Conservation (phyloP, 2,888 invertebrate species). For the Drosophila suboccidentalis region DNA sequence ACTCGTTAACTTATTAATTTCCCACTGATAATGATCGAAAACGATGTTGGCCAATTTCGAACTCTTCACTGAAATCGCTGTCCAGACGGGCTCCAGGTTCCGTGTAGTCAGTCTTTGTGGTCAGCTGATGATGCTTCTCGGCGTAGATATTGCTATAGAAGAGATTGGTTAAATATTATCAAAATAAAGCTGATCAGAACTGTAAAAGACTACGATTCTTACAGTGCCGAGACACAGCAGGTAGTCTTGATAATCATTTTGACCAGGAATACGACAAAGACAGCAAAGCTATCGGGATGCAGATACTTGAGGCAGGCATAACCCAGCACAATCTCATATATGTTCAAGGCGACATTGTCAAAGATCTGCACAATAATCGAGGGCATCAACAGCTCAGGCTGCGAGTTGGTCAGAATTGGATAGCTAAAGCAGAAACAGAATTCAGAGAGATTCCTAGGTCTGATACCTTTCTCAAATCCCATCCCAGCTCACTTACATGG, state of each 20-base stretch:
- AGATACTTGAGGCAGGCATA: slow-evolving; percentile 68
- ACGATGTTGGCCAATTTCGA: slow-evolving; percentile 44
- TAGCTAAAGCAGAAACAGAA: slow-evolving; percentile 60
- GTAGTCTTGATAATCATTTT: slow-evolving; percentile 70
- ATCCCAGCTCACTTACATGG: slow-evolving; percentile 74
- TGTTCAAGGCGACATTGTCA: slow-evolving; percentile 74
- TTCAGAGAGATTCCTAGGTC: not conserved
- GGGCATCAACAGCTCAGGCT: slow-evolving; percentile 81
- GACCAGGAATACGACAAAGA: slow-evolving; percentile 69
- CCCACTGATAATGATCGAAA: slow-evolving; percentile 3
- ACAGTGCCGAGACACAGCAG: slow-evolving; percentile 71
- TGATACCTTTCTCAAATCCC: not conserved
- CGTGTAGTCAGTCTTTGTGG: slow-evolving; percentile 1
- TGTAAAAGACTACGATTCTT: slow-evolving; percentile 24
- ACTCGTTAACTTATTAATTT: not conserved
- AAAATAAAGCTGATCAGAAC: not conserved
- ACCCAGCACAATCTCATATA: slow-evolving; percentile 75
- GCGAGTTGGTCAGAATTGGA: slow-evolving; percentile 80
- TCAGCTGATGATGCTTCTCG: slow-evolving; percentile 71
- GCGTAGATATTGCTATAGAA: slow-evolving; percentile 73
- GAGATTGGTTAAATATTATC: not conserved
- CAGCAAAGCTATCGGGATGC: slow-evolving; percentile 59
- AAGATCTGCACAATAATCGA: slow-evolving; percentile 76
- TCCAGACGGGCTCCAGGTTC: slow-evolving; percentile 19
- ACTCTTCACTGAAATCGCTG: slow-evolving; percentile 48